These are phyloP conservation scores for Campylomormyrus numenius DNA, from an alignment of 2,113 vertebrate genomes.

Conservation along the genomic window DNA sequence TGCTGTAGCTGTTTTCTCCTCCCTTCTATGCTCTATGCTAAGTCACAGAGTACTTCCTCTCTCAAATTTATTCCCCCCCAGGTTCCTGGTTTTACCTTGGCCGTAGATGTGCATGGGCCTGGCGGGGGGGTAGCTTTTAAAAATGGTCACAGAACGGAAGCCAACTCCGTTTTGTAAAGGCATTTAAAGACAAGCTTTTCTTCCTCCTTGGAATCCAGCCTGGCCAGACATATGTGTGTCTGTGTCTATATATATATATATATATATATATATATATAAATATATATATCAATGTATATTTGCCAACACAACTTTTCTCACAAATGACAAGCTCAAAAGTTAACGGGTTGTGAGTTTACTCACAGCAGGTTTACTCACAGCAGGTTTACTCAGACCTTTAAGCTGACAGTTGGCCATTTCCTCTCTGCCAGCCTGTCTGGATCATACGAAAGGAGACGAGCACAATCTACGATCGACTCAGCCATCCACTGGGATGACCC, in stretches of 20 bases:
- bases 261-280: not conserved
- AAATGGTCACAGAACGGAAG: not conserved
- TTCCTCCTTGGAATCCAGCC: not conserved
- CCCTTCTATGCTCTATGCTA: not conserved
- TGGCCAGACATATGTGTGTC: not conserved
- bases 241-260: not conserved
- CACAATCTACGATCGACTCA: not conserved
- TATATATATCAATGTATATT: not conserved
- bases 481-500: not conserved
- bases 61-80: not conserved
- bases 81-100: not conserved
- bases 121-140: not conserved
- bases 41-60: not conserved
- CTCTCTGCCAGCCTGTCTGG: not conserved
- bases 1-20: not conserved
- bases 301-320: not conserved
- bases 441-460: not conserved
- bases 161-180: not conserved
- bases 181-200: not conserved
- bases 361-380: too few relatives aligned
- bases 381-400: not conserved
- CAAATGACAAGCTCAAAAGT: not conserved
- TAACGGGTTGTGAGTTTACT: not conserved
- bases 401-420: not conserved
- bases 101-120: not conserved